Evolutionary conservation across 2,113 vertebrate species (phyloP), one percentile per base, ranked within the genome.

Genomic region (Pluvianellus socialis): DNA sequence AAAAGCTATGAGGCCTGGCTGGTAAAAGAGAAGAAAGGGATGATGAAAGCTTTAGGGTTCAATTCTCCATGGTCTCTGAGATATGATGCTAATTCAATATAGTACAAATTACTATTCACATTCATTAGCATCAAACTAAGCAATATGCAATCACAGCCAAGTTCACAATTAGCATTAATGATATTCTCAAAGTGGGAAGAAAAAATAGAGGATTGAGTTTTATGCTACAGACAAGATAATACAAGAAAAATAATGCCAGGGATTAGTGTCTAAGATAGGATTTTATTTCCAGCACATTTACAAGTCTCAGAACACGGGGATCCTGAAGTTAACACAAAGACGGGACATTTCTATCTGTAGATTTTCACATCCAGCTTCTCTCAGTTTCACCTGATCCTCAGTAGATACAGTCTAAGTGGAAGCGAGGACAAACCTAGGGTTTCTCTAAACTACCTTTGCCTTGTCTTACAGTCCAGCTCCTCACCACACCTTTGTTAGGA

Each of bases 91-190:
- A 97, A 97, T 97, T 97, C 93, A 97, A 96, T 95, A 93, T 68
- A 80, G 55, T 82, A 94, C 83, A 97, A 96, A 97, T 96, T 96
- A 68, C 94, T 90, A 94, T 94, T 96, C 90, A 87, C 90, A 90
- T 88, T 96, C 94, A 97, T 97, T 96, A 97, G 56, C 96, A 95
- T 90, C 89, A 52, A 85, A 83, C 90, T 62, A 97, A 96, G 86
- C 61, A 96, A 61, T 93, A 80, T 65, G 86, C 80, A 97, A 95
- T 95, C 95, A 91, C 83, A 89, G 83, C 83, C 95, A 93, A 97
- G 89, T 94, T 96, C 90, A 94, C 88, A 96, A 93, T 97, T 96
- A 94, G 65, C 90, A 92, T 93, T 96, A 95, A 97, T 95, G 95
- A 91, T 88, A 92, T 96, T 81, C 88, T 95, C 68, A 70, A 92